Evolutionary conservation across 2,888 invertebrate species (phyloP).

Genomic region (Calameuta idolon): DNA sequence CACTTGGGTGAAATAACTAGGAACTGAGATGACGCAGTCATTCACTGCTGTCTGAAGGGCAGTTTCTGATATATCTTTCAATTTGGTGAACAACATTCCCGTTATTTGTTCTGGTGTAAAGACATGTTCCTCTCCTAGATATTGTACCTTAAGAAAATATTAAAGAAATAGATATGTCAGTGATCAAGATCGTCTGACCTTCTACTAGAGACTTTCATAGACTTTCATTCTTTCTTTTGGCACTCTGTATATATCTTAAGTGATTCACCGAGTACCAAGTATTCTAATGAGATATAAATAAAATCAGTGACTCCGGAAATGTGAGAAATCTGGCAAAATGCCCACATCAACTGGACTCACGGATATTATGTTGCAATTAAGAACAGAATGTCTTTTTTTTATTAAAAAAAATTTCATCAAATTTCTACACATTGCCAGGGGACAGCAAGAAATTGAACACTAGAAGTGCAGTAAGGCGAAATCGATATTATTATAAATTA

Average conservation of each 20-base stretch:
- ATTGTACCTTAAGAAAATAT: slow-evolving; percentile 74
- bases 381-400: neutral
- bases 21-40: slow-evolving; percentile 94
- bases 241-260: neutral
- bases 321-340: slow-evolving; percentile 36
- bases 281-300: slow-evolving; percentile 47
- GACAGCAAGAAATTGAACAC: neutral
- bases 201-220: neutral
- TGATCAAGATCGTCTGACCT: neutral
- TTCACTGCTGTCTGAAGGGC: slow-evolving; percentile 92
- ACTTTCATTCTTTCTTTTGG: neutral
- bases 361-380: neutral
- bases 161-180: neutral
- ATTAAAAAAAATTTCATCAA: no score
- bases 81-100: slow-evolving; percentile 96
- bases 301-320: slow-evolving; percentile 31
- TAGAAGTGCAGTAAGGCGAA: neutral
- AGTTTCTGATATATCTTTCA: slow-evolving; percentile 89
- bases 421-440: neutral
- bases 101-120: slow-evolving; percentile 95
- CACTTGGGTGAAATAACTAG: slow-evolving; percentile 94
- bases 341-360: slow-evolving; percentile 27
- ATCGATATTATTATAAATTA: neutral
- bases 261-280: slow-evolving; percentile 27
- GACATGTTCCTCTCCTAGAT: slow-evolving; percentile 85